These are phyloP conservation scores for Cabera pusaria DNA, from an alignment of 2,888 invertebrate species.

Conservation along the genomic window DNA sequence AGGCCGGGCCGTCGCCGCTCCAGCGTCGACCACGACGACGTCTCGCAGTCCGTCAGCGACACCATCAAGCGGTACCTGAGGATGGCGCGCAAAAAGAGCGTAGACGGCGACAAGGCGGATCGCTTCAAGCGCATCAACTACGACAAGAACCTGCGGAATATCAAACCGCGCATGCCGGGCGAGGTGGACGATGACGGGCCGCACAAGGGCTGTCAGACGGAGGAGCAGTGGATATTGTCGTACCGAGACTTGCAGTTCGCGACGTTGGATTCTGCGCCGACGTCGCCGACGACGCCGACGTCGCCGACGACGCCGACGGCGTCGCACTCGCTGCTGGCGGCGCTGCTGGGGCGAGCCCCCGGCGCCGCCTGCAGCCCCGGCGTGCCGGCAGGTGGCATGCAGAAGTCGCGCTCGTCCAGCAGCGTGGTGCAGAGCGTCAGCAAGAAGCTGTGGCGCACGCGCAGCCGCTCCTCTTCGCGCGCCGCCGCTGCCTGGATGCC, in stretches of 20 bases:
- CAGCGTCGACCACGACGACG: conserved; percentile 92
- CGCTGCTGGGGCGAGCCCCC: conserved; percentile 63
- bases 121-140: conserved; percentile 95
- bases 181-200: conserved; percentile 91
- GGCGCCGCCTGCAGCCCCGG: conserved; percentile 45
- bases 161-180: conserved; percentile 89
- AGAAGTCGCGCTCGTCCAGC: conserved; percentile 95
- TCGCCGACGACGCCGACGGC: conserved; percentile 77
- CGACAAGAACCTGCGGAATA: conserved; percentile 92
- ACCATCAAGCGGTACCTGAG: conserved; percentile 93
- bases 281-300: conserved; percentile 80
- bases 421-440: conserved; percentile 94
- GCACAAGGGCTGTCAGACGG: conserved; percentile 90
- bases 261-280: conserved; percentile 69
- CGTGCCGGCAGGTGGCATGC: conserved; percentile 88
- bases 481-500: conserved; percentile 90
- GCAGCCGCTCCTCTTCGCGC: conserved; percentile 92
- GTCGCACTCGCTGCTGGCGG: conserved; percentile 59
- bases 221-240: conserved; percentile 88
- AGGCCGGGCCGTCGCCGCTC: conserved; percentile 85
- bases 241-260: conserved; percentile 67
- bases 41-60: conserved; percentile 93
- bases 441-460: conserved; percentile 92
- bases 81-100: conserved; percentile 94
- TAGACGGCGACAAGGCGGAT: conserved; percentile 91